A percentile compares a stretch with the other conserved stretches of the same genome.
phyloP scores from a whole-genome alignment of 2,113 vertebrate species.

The Arenaria interpres region DNA sequence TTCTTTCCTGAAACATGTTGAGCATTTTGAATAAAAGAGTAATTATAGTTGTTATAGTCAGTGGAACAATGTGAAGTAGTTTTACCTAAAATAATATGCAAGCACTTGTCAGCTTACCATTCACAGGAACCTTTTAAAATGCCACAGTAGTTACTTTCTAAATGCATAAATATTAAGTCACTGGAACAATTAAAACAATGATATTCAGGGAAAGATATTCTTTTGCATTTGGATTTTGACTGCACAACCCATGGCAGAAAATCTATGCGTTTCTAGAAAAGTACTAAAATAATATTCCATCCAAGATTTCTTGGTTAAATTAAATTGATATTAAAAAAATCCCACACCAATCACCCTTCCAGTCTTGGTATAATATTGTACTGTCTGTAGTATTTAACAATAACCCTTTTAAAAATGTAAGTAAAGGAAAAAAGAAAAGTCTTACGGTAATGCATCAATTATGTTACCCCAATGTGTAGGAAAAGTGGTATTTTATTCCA shows the following conservation, averaged over 20 bases:
- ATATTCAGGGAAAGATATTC: neutral
- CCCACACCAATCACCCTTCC: neutral
- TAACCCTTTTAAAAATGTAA: neutral
- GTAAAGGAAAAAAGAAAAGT: neutral
- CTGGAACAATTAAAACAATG: constrained; percentile 11
- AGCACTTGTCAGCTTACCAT: constrained; percentile 56
- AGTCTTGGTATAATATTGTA: neutral
- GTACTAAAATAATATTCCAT: neutral
- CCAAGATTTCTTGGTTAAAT: neutral
- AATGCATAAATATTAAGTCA: constrained; percentile 50
- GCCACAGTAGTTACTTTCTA: constrained; percentile 34
- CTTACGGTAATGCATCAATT: neutral
- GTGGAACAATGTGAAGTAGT: constrained; percentile 48
- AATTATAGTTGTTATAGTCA: constrained; percentile 62
- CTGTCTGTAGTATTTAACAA: neutral
- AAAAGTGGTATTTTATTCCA: neutral
- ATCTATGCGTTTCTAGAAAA: neutral
- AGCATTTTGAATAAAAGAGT: constrained; percentile 50
- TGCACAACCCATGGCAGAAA: neutral
- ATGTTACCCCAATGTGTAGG: neutral
- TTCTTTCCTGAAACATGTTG: constrained; percentile 38
- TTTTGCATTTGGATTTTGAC: neutral
- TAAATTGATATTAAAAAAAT: neutral
- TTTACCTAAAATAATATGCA: constrained; percentile 47
- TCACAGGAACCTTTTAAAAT: constrained; percentile 46